A percentile compares a stretch with the other conserved stretches of the same genome.
Evolutionary conservation across 2,888 invertebrate species (phyloP).

Genomic region (Terebella lapidaria): DNA sequence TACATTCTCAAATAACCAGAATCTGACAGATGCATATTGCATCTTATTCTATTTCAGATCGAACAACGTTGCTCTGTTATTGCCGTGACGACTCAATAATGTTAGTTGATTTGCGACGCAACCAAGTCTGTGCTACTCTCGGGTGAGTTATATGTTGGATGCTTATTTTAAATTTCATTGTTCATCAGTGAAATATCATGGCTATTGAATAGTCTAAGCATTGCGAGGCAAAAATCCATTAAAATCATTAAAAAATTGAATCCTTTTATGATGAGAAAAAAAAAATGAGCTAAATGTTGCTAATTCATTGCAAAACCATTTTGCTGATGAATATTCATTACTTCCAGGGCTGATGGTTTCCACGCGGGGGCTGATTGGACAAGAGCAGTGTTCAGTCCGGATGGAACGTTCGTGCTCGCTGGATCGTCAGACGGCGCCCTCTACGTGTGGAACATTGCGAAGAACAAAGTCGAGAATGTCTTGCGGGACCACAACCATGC

Average conservation of each 20-base stretch:
- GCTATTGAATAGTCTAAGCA: no score
- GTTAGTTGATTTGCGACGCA: slow-evolving; percentile 89
- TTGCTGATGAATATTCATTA: no score
- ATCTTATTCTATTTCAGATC: slow-evolving; percentile 1
- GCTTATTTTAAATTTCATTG: background rate
- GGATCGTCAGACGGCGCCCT: slow-evolving; percentile 89
- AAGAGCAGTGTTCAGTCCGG: slow-evolving; percentile 86
- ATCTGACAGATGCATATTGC: background rate
- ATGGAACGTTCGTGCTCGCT: slow-evolving; percentile 80
- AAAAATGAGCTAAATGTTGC: no score
- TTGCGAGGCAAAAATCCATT: no score
- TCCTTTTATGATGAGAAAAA: no score
- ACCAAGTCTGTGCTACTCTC: slow-evolving; percentile 82
- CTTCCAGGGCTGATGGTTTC: slow-evolving; percentile 82
- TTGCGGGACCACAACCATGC: slow-evolving; percentile 50
- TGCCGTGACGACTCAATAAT: slow-evolving; percentile 93
- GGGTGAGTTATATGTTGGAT: slow-evolving; percentile 62
- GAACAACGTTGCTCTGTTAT: slow-evolving; percentile 69
- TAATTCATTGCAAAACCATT: no score
- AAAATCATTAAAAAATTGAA: no score
- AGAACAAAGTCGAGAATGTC: slow-evolving; percentile 62
- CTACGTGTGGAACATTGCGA: slow-evolving; percentile 83
- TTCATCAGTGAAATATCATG: no score
- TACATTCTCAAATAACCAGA: no score
- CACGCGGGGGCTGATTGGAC: slow-evolving; percentile 94